Base-by-base conservation (phyloP, 2,888 invertebrate species). In the Eubasilissa splendida region DNA sequence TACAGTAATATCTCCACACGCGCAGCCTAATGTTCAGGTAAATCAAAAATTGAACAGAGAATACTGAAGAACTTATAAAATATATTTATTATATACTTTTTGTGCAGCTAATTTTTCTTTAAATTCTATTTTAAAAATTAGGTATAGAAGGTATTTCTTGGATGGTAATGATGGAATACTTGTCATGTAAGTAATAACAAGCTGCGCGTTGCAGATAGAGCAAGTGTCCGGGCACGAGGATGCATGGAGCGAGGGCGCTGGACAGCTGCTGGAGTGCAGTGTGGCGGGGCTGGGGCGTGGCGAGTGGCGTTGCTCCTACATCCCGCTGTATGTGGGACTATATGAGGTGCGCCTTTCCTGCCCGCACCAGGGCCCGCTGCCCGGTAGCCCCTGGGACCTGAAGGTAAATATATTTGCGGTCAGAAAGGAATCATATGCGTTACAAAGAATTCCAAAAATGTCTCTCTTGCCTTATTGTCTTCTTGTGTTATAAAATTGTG, bases 291-390 rank as follows among this genome's bases (percentile, higher is more conserved):
- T 92, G 11, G 92, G 91, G 88, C 95, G 91, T 87, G 95, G 96
- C 0, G 95, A 96, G 84, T 98, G 96, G 93, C 94, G 95, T 83
- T 96, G 98, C 71, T 95, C 96, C 0, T 99, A 98, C 88, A 94
- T 95, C 1, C 98, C 99, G 0, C 93, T 95, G 0, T 96, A 96
- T 85, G 95, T 97, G n/a, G 99, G 99, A 0, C 92, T 95, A 60
- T 98, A 97, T 87, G 97, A 97, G 87, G 94, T 98, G 54, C 91
- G 96, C 83, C 95, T 99, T 84, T 94, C 94, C 85, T 93, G 93
- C 52, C 86, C 90, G 0, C 88, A 90, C 68, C 87, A 87, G 77
- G 93, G 92, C 60, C 93, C 93, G 54, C 86, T 94, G 84, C 92
- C 94, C 60, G 96, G 96, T 0, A 96, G 96, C 77, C 96, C 96